phyloP scores from a whole-genome alignment of 2,888 invertebrate genomes.

The Coelinius sp. region DNA sequence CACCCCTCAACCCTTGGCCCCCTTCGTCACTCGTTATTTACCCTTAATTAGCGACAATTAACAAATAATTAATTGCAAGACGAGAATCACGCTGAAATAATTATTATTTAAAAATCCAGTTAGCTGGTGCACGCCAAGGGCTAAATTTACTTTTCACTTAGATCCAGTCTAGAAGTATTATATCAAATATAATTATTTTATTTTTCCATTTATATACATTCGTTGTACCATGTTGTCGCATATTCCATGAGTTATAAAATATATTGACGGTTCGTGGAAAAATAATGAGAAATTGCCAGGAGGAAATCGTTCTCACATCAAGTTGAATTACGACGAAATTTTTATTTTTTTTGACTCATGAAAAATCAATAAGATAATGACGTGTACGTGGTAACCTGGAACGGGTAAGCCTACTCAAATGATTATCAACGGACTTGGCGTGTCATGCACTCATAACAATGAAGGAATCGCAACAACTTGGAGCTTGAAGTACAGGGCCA shows the following conservation, averaged over 20 bases:
- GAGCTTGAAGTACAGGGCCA: constrained; percentile 51
- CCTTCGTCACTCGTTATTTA: constrained; percentile 60
- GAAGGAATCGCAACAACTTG: constrained; percentile 62
- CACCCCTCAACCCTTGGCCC: constrained; percentile 41
- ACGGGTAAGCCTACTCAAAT: constrained; percentile 42
- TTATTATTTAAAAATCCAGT: constrained; percentile 54
- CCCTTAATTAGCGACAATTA: constrained; percentile 65
- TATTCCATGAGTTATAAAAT: too few relatives aligned
- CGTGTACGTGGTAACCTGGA: constrained; percentile 37
- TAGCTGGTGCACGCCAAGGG: constrained; percentile 32
- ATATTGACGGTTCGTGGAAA: too few relatives aligned
- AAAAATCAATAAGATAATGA: constrained; percentile 33
- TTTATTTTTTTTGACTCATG: constrained; percentile 18
- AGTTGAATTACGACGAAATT: background rate
- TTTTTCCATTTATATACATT: too few relatives aligned
- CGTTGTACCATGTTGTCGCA: too few relatives aligned
- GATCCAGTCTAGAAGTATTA: background rate
- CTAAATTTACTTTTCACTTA: background rate
- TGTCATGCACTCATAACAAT: constrained; percentile 57
- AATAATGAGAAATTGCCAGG: background rate
- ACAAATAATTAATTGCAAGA: constrained; percentile 61
- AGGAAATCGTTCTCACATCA: background rate
- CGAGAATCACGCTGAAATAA: constrained; percentile 47
- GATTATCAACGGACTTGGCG: constrained; percentile 59
- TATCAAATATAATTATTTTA: constrained; percentile 13